Evolutionary conservation across 2,113 vertebrate species (phyloP).

Genomic region (Miniopterus natalensis): DNA sequence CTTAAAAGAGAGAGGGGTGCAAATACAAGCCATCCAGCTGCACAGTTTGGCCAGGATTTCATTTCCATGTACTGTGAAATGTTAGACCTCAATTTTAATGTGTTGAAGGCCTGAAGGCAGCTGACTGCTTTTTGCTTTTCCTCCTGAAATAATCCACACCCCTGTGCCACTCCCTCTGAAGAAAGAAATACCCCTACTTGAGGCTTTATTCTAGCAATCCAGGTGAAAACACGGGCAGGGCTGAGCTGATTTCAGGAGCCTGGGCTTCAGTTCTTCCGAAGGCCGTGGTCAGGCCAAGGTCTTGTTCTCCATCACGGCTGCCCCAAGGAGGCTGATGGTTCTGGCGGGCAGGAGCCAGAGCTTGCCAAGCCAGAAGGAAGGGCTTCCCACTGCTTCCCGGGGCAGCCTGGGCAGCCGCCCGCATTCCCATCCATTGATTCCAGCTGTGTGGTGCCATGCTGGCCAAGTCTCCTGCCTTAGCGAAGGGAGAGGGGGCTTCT

Average conservation of each 20-base stretch:
- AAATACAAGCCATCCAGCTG: slow-evolving; percentile 47
- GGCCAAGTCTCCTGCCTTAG: slow-evolving; percentile 73
- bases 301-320: neutral
- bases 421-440: slow-evolving; percentile 85
- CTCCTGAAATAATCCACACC: neutral
- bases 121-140: slow-evolving; percentile 42
- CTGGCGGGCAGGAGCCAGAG: slow-evolving; percentile 83
- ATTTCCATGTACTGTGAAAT: slow-evolving; percentile 21
- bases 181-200: neutral
- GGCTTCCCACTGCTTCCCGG: slow-evolving; percentile 85
- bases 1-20: slow-evolving; percentile 8
- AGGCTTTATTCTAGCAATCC: neutral
- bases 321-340: slow-evolving; percentile 78
- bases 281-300: neutral
- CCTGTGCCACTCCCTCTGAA: neutral
- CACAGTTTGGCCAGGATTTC: neutral
- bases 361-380: slow-evolving; percentile 87
- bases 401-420: slow-evolving; percentile 79
- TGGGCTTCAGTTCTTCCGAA: slow-evolving; percentile 62
- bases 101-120: slow-evolving; percentile 16
- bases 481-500: slow-evolving; percentile 67
- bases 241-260: neutral
- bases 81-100: neutral
- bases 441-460: slow-evolving; percentile 84
- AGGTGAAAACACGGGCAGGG: neutral